Conservation (phyloP, 2,113 vertebrate genomes). For the Aramus guarauna region DNA sequence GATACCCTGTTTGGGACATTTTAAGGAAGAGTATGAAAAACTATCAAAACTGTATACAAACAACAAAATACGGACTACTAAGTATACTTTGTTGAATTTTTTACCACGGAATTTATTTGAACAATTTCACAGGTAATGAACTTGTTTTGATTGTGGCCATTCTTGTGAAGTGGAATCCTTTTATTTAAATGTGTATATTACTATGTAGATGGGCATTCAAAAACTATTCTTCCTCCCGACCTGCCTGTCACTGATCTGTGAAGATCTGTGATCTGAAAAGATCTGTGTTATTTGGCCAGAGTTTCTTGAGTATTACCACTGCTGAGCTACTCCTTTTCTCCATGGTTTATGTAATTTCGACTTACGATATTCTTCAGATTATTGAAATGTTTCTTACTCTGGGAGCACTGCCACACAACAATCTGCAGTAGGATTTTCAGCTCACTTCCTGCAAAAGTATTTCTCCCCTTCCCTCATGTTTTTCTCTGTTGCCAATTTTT, state of each 20-base stretch:
- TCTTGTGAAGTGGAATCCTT: background rate
- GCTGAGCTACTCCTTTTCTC: background rate
- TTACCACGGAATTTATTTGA: conserved; percentile 95
- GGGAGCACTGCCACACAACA: background rate
- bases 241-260: background rate
- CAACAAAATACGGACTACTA: conserved; percentile 92
- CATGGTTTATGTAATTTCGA: background rate
- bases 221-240: background rate
- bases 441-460: background rate
- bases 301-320: background rate
- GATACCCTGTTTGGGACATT: conserved; percentile 75
- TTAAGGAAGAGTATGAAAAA: conserved; percentile 80
- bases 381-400: background rate
- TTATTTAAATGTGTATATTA: background rate
- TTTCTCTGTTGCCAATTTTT: background rate
- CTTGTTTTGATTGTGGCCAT: background rate
- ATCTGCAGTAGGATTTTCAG: background rate
- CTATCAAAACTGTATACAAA: conserved; percentile 79
- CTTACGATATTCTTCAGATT: background rate
- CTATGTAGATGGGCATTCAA: background rate
- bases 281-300: background rate
- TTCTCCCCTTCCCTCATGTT: background rate
- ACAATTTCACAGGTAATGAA: conserved; percentile 92
- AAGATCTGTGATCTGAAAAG: background rate
- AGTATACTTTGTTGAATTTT: conserved; percentile 90